These are phyloP conservation scores for Acromyrmex heyeri DNA, from an alignment of 1,140 invertebrate genomes.

Conservation along the genomic window DNA sequence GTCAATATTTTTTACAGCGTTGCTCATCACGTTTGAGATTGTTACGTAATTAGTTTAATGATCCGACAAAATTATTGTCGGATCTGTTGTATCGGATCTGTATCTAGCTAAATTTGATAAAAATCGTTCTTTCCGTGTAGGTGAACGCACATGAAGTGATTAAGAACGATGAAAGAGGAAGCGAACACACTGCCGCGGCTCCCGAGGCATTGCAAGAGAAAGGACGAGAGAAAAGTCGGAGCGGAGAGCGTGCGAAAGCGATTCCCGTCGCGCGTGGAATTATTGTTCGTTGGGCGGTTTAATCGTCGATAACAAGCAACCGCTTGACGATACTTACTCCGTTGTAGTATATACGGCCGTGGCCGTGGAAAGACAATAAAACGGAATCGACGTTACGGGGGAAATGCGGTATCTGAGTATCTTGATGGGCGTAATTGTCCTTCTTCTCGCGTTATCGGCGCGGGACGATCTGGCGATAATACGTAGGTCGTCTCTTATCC, in stretches of 20 bases:
- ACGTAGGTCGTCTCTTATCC: constrained; percentile 7
- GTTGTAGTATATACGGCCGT: neutral
- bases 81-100: no score
- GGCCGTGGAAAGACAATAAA: constrained; percentile 53
- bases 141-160: neutral
- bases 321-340: constrained; percentile 19
- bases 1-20: no score
- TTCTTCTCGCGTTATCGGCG: constrained; percentile 70
- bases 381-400: constrained; percentile 35
- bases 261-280: constrained; percentile 58
- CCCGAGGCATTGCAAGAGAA: constrained; percentile 22
- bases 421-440: constrained; percentile 74
- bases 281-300: constrained; percentile 43
- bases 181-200: neutral
- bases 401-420: constrained; percentile 44
- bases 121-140: no score
- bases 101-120: no score
- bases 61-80: no score
- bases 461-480: constrained; percentile 69
- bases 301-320: constrained; percentile 51
- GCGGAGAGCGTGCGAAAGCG: constrained; percentile 69
- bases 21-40: no score
- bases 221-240: constrained; percentile 51
- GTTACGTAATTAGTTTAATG: no score
- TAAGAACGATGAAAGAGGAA: constrained; percentile 36